Conservation (phyloP, 92 coral and sea anemone species). For the Palythoa grandiflora region DNA sequence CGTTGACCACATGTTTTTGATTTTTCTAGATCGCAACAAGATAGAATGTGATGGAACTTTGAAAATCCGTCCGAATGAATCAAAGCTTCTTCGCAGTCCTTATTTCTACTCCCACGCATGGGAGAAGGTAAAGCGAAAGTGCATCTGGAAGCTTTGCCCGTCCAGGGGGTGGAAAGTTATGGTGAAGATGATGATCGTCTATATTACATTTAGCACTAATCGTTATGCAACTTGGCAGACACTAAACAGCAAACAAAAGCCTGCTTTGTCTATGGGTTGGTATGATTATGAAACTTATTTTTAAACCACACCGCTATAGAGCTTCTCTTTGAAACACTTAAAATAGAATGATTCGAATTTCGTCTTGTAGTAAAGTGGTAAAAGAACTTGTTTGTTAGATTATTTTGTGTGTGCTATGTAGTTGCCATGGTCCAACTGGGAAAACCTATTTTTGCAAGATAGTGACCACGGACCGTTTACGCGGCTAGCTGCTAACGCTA, state of each 20-base stretch:
- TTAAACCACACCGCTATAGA: too few species aligned
- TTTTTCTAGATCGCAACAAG: conserved; percentile 17
- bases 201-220: conserved; percentile 31
- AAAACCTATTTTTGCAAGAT: too few species aligned
- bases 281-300: neutral
- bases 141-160: conserved; percentile 41
- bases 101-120: conserved; percentile 39
- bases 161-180: conserved; percentile 27
- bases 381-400: too few species aligned
- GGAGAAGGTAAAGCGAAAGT: conserved; percentile 11
- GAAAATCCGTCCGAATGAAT: conserved; percentile 31
- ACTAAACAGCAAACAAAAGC: conserved; percentile 30
- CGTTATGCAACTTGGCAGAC: conserved; percentile 26
- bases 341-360: too few species aligned
- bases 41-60: conserved; percentile 11
- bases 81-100: conserved; percentile 42
- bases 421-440: too few species aligned
- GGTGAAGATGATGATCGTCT: conserved; percentile 26
- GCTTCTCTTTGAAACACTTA: too few species aligned
- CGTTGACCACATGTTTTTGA: neutral
- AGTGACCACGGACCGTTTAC: too few species aligned
- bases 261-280: conserved; percentile 29
- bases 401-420: too few species aligned
- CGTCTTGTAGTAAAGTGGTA: too few species aligned
- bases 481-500: too few species aligned